These are phyloP conservation scores for Nesidiocoris tenuis DNA, from an alignment of 2,888 invertebrate species.

Conservation along the genomic window DNA sequence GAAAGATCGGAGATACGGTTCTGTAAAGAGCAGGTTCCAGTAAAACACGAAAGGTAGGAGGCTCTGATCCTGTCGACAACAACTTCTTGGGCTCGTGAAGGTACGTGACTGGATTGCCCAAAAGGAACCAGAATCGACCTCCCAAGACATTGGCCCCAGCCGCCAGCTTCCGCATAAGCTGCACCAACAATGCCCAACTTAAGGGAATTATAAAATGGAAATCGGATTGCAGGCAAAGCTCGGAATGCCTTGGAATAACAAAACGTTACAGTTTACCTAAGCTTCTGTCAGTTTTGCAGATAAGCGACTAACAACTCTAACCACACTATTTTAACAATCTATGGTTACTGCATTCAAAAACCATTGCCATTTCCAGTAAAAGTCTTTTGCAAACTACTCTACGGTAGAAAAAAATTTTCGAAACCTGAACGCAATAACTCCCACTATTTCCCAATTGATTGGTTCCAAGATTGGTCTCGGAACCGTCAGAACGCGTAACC, in stretches of 20 bases:
- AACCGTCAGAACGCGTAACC: too few relatives aligned
- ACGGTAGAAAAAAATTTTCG: too few relatives aligned
- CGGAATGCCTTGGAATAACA: neutral
- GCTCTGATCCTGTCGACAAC: conserved; percentile 31
- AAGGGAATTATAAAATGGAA: conserved; percentile 30
- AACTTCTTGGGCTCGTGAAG: conserved; percentile 18
- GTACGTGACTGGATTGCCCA: conserved; percentile 20
- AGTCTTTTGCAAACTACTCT: too few relatives aligned
- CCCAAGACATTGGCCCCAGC: conserved; percentile 19
- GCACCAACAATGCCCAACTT: conserved; percentile 31
- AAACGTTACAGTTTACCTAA: neutral
- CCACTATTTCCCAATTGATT: too few relatives aligned
- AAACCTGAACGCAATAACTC: too few relatives aligned
- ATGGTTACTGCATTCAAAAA: too few relatives aligned
- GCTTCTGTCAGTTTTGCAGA: neutral
- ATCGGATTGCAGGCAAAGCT: neutral
- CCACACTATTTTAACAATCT: too few relatives aligned
- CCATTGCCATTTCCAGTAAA: too few relatives aligned
- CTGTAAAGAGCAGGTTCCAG: neutral
- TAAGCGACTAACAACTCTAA: too few relatives aligned
- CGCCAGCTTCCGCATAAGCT: conserved; percentile 18
- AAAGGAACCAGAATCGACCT: conserved; percentile 7
- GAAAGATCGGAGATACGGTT: neutral
- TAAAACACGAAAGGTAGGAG: neutral
- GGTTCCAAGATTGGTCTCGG: too few relatives aligned